These are phyloP conservation scores for Lottia gigantea DNA, from an alignment of 2,888 invertebrate genomes.

Conservation along the genomic window DNA sequence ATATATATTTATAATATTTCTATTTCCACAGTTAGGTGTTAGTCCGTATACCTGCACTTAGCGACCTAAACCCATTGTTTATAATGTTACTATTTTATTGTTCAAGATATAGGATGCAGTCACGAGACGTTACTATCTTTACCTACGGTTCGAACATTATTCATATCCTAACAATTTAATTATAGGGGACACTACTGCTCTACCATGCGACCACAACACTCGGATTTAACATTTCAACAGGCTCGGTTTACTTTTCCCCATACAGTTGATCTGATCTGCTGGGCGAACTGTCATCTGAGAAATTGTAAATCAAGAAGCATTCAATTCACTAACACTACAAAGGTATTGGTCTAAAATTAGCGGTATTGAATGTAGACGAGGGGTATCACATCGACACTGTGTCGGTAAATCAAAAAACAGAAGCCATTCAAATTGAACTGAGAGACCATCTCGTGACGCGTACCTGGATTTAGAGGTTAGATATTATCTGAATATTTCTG, in stretches of 20 bases:
- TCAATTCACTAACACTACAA: constrained; percentile 14
- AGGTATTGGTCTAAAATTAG: constrained; percentile 16
- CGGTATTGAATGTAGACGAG: constrained; percentile 16
- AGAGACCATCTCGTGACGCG: neutral
- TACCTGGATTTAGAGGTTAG: neutral
- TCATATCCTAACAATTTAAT: neutral
- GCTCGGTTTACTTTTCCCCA: neutral
- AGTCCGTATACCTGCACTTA: too few relatives aligned
- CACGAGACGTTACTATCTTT: too few relatives aligned
- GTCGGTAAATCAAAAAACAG: constrained; percentile 21
- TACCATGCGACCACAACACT: neutral
- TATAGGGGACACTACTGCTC: neutral
- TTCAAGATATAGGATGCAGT: too few relatives aligned
- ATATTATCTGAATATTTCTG: neutral
- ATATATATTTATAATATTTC: too few relatives aligned
- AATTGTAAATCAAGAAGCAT: constrained; percentile 20
- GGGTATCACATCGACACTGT: constrained; percentile 9
- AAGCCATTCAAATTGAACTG: constrained; percentile 19
- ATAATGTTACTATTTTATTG: too few relatives aligned
- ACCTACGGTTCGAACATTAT: neutral
- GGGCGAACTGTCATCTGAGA: constrained; percentile 16
- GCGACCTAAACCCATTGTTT: too few relatives aligned
- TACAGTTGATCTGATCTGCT: neutral
- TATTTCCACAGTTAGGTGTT: too few relatives aligned
- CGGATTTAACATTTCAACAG: neutral